Conservation (phyloP, 1,140 invertebrate genomes). For the Bicyclus anynana region DNA sequence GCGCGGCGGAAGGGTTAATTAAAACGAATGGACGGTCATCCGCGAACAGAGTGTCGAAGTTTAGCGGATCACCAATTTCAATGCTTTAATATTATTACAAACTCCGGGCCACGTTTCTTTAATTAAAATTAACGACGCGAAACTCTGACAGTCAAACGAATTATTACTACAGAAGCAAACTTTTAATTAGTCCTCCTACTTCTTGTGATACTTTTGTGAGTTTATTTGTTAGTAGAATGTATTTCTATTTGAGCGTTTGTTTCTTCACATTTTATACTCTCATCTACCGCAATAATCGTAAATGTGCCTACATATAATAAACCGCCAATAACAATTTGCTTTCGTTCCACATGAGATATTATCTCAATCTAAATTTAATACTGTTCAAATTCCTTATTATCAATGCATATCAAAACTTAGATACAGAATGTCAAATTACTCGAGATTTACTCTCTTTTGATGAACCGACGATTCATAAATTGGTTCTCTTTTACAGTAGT, state of each 20-base stretch:
- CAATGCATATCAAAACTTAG: conserved; percentile 17
- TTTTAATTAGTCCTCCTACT: conserved; percentile 74
- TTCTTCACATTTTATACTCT: conserved; percentile 14
- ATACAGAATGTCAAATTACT: conserved; percentile 23
- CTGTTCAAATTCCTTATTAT: conserved; percentile 9
- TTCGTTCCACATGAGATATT: conserved; percentile 21
- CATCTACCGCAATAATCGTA: background rate
- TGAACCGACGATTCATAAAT: conserved; percentile 3
- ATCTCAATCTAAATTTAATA: conserved; percentile 18
- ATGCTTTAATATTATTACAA: conserved; percentile 76
- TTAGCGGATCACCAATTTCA: conserved; percentile 74
- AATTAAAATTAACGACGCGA: conserved; percentile 77
- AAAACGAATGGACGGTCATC: conserved; percentile 70
- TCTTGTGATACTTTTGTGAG: conserved; percentile 66
- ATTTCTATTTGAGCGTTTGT: conserved; percentile 43
- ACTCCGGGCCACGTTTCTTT: conserved; percentile 69
- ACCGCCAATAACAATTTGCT: conserved; percentile 9
- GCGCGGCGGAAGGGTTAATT: conserved; percentile 67
- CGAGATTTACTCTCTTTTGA: conserved; percentile 7
- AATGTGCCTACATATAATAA: conserved; percentile 2
- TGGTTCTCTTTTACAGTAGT: background rate
- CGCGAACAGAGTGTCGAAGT: conserved; percentile 65
- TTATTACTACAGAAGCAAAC: conserved; percentile 74
- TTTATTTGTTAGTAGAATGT: conserved; percentile 59
- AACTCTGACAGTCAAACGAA: conserved; percentile 75